Conservation (phyloP, 2,888 invertebrate species). For the Drosophila lutescens region DNA sequence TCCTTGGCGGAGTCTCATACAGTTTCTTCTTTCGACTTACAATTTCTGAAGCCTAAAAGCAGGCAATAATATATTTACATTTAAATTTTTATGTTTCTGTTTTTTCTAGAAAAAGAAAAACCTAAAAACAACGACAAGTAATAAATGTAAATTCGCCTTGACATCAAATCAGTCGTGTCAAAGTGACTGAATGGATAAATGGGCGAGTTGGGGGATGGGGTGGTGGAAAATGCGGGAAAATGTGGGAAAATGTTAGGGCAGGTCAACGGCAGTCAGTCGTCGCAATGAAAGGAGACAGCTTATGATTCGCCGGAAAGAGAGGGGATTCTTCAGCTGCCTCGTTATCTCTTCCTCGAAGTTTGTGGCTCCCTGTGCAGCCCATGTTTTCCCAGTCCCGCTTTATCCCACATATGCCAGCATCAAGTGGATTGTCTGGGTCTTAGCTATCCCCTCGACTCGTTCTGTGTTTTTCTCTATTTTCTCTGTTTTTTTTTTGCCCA, state of each 20-base stretch:
- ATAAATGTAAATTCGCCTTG: slow-evolving; percentile 60
- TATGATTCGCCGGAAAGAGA: background rate
- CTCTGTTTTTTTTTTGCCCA: background rate
- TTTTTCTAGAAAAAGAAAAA: background rate
- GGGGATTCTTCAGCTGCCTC: slow-evolving; percentile 30
- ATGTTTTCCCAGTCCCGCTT: background rate
- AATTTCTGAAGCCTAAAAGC: background rate
- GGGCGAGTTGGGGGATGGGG: background rate
- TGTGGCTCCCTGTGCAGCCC: background rate
- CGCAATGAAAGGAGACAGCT: slow-evolving; percentile 1
- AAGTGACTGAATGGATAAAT: slow-evolving; percentile 32
- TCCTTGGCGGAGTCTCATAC: too few species aligned
- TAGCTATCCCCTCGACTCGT: slow-evolving; percentile 3
- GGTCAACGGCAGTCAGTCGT: slow-evolving; percentile 27
- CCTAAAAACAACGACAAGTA: slow-evolving; percentile 6
- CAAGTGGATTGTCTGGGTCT: slow-evolving; percentile 37
- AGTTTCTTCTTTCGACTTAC: too few species aligned
- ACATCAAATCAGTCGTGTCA: slow-evolving; percentile 72
- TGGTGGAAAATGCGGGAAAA: slow-evolving; percentile 16
- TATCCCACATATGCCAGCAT: slow-evolving; percentile 28
- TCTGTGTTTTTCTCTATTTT: background rate
- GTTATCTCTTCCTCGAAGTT: slow-evolving; percentile 21
- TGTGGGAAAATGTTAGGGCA: slow-evolving; percentile 19
- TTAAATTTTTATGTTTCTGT: background rate
- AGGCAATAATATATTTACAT: background rate